Base-by-base conservation (phyloP, 2,888 invertebrate species). In the Watsonalla cultraria region DNA sequence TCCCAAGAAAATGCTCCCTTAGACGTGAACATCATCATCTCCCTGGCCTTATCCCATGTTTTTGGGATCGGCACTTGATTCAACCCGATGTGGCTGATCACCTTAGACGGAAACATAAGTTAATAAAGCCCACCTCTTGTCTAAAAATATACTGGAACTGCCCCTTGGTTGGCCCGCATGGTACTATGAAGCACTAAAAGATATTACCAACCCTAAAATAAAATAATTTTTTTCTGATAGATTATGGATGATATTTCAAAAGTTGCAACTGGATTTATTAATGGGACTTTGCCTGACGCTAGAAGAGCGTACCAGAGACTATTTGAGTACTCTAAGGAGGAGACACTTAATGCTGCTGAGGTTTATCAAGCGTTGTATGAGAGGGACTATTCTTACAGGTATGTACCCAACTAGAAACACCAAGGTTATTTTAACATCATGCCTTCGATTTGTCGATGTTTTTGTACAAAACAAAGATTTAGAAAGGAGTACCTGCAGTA, bases 321-420 rank as follows among this genome's bases (percentile, higher is more conserved):
- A 34, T 51, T 51, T 48, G 13, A 54, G 6, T 34, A 56, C 34
- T n/a, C 51, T 9, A 51, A 59, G 5, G 55, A 64, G 42, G 55
- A 54, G 42, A 53, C 56, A 37, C 57, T 79, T 0, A 60, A 56
- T 14, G 62, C 70, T n/a, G 59, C 72, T 2, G 78, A 74, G 48
- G 55, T 84, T 49, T 84, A 84, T 58, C 56, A 70, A 42, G 59
- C 77, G 47, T 55, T 82, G 0, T 51, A 59, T 9, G 67, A 74
- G 47, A 68, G 68, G 46, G 76, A 76, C 39, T 77, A 70, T 54
- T 57, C 59, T 7, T 84, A 79, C 56, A 64, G 60, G 82, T 82
- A 58, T 65, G 64, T 62, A 8, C 13, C 14, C 6, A 14, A n/a
- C n/a, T n/a, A n/a, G n/a, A n/a, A n/a, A n/a, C n/a, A n/a, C n/a